phyloP scores from a whole-genome alignment of 2,888 invertebrate genomes.

The Sarcophaga variegata region DNA sequence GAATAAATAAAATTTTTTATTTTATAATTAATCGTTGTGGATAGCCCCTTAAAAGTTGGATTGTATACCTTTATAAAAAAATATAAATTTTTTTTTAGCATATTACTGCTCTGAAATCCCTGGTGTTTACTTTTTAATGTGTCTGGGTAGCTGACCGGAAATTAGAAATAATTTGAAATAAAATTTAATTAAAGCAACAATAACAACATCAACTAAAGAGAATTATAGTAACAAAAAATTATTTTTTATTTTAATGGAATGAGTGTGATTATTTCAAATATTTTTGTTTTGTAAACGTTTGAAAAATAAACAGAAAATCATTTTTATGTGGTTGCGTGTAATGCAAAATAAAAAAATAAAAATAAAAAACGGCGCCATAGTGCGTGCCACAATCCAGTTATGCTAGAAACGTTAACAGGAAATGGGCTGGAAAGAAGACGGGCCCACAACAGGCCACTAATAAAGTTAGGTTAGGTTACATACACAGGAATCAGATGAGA shows the following conservation, averaged over 20 bases:
- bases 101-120: slow-evolving; percentile 18
- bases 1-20: too few species aligned
- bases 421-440: slow-evolving; percentile 49
- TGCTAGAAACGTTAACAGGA: slow-evolving; percentile 42
- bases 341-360: background rate
- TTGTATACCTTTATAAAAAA: background rate
- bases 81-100: background rate
- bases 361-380: slow-evolving; percentile 66
- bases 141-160: slow-evolving; percentile 42
- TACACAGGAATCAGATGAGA: too few species aligned
- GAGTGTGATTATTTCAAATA: background rate
- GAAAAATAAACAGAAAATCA: slow-evolving; percentile 59
- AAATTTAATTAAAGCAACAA: slow-evolving; percentile 69
- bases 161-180: slow-evolving; percentile 52
- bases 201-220: slow-evolving; percentile 49
- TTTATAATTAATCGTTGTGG: too few species aligned
- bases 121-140: slow-evolving; percentile 26
- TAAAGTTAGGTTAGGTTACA: slow-evolving; percentile 52
- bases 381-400: slow-evolving; percentile 44
- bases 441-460: slow-evolving; percentile 54
- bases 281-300: background rate
- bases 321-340: slow-evolving; percentile 62
- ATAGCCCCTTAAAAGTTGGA: background rate
- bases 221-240: slow-evolving; percentile 1
- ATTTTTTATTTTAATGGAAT: background rate